Base-by-base conservation (phyloP, 2,113 vertebrate genomes). In the Pelobates fuscus region DNA sequence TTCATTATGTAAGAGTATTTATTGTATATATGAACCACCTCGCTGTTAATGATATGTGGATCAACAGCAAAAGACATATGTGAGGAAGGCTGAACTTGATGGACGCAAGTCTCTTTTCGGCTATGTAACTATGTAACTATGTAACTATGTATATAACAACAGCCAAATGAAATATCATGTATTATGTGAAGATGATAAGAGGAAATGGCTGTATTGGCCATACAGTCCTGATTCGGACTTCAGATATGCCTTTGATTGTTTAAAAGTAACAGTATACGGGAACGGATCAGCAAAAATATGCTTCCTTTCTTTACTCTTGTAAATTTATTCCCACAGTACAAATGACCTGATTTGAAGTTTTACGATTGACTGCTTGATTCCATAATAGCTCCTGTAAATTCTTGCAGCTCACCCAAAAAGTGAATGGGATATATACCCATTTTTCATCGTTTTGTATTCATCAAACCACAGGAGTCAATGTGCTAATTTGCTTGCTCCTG, bases 301-400 rank as follows among this genome's bases (percentile, higher is more conserved):
- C 41, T 71, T 62, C 44, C 61, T 65, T 27, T 41, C 30, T 60
- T 27, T 60, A 15, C 25, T 73, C 44, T 73, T 20, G 1, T 20
- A 24, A 65, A 73, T 64, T n/a, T 55, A 73, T 73, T 65, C 71
- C 71, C 71, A 73, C 71, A 73, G 61, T 64, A 24, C 29, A 65
- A 73, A 57, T 73, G 71, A 37, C 44, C 71, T 64, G 18, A 41
- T 72, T 73, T 20, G 15, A 65, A 60, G 12, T 12, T 5, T 26
- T 60, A 15, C 24, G 4, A 57, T 5, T 57, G 18, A 57, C 23
- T 26, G 57, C 25, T 17, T 27, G 8, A 55, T 11, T 21, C 8
- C 20, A 55, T 55, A 23, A 55, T 55, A 8, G 5, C 6, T 23
- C n/a, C 21, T 55, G n/a, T 55, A 55, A 55, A 55, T 8, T 55